Percentiles rank a stretch among this genome's conserved stretches.
Evolutionary conservation across 2,888 invertebrate species (phyloP).

Genomic region (Celastrina argiolus): DNA sequence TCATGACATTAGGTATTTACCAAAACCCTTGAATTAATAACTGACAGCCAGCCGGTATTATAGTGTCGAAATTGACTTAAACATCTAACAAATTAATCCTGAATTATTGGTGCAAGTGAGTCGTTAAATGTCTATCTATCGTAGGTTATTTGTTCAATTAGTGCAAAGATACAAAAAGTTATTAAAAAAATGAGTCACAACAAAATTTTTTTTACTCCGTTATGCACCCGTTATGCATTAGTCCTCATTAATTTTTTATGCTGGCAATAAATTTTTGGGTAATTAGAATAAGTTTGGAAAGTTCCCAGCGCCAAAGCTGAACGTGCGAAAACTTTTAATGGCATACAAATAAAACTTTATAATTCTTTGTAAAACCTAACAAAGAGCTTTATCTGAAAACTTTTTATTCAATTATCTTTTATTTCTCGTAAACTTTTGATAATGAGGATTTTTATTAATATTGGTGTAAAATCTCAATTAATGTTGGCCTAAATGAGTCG

Average conservation of each 20-base stretch:
- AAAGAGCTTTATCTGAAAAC: slow-evolving; percentile 11
- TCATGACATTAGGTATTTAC: too few species aligned
- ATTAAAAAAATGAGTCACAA: too few species aligned
- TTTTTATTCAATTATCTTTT: slow-evolving; percentile 14
- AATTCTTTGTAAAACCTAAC: slow-evolving; percentile 11
- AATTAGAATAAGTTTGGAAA: slow-evolving; percentile 9
- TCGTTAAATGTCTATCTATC: too few species aligned
- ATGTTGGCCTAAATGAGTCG: too few species aligned
- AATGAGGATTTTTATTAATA: neutral
- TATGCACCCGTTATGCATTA: neutral
- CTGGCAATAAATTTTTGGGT: neutral
- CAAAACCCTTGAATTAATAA: too few species aligned
- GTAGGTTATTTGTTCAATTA: too few species aligned
- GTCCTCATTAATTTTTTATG: neutral
- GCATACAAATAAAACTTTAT: slow-evolving; percentile 13
- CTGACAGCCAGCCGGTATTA: too few species aligned
- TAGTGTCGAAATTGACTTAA: too few species aligned
- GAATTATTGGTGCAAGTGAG: too few species aligned
- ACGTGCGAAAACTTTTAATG: slow-evolving; percentile 11
- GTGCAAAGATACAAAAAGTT: too few species aligned
- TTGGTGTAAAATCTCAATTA: neutral
- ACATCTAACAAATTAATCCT: too few species aligned
- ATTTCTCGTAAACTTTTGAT: slow-evolving; percentile 10
- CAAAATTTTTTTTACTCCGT: neutral
- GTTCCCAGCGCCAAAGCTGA: neutral